A percentile compares a stretch with the other conserved stretches of the same genome.
Conservation (phyloP, 1,140 invertebrate species). For the Bombus superbus region DNA sequence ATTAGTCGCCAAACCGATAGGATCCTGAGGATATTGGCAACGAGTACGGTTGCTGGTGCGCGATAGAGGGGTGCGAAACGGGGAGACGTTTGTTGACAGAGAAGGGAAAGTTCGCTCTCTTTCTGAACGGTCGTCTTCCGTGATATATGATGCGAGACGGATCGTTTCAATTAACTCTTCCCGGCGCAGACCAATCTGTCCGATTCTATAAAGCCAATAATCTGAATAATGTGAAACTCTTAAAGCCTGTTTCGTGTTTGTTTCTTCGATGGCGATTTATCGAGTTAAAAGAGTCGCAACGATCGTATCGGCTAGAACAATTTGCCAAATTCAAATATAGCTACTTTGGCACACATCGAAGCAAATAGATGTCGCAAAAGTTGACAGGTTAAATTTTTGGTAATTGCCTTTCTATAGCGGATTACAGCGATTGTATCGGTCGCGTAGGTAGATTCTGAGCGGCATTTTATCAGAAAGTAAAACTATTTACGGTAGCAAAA, state of each 20-base stretch:
- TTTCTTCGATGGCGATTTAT: background rate
- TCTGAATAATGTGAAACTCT: background rate
- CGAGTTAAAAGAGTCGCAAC: background rate
- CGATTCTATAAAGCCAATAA: background rate
- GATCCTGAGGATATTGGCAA: constrained; percentile 63
- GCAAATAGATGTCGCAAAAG: too few species aligned
- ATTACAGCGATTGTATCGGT: background rate
- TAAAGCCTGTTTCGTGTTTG: too few species aligned
- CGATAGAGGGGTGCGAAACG: constrained; percentile 29
- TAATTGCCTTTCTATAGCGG: background rate
- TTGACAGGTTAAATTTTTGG: background rate
- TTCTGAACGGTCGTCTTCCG: constrained; percentile 9
- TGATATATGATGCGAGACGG: constrained; percentile 35
- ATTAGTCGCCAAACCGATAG: constrained; percentile 62
- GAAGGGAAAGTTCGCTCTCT: constrained; percentile 47
- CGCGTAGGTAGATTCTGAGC: background rate
- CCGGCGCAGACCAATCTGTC: background rate
- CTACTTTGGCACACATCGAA: too few species aligned
- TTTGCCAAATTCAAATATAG: background rate
- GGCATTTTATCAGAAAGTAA: background rate
- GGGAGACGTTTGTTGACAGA: constrained; percentile 47
- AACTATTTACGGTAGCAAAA: background rate
- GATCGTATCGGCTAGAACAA: background rate
- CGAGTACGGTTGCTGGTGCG: constrained; percentile 1
- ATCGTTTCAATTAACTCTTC: constrained; percentile 46